A percentile compares a stretch with the other conserved stretches of the same genome.
These are phyloP conservation scores for Gisinianus flammeolus DNA, from an alignment of 2,888 invertebrate genomes.

Conservation along the genomic window DNA sequence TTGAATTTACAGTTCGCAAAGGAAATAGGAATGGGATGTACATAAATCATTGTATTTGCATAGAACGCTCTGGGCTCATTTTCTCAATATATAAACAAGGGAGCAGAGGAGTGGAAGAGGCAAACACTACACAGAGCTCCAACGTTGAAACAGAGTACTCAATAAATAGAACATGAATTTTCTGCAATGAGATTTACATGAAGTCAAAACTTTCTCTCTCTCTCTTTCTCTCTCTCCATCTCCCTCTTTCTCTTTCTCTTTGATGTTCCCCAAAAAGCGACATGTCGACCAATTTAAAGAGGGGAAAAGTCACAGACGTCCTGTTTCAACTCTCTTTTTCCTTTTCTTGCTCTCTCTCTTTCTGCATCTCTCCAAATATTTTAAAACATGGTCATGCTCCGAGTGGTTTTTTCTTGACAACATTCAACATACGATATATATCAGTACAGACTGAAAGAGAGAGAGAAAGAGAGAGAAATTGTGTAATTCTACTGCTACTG, in stretches of 20 bases:
- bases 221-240: too few relatives aligned
- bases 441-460: too few relatives aligned
- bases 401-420: too few relatives aligned
- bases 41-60: slow-evolving; percentile 17
- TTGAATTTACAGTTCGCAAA: slow-evolving; percentile 14
- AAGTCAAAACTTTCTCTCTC: not conserved
- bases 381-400: slow-evolving; percentile 5
- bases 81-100: not conserved
- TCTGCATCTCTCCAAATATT: not conserved
- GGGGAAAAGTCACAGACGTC: too few relatives aligned
- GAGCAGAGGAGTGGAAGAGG: not conserved
- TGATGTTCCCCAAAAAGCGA: not conserved
- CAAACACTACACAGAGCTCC: not conserved
- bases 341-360: not conserved
- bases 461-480: too few relatives aligned
- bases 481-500: too few relatives aligned
- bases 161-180: not conserved
- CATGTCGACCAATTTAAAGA: slow-evolving; percentile 2
- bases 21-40: slow-evolving; percentile 13
- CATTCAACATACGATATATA: too few relatives aligned
- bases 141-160: not conserved
- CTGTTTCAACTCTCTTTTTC: too few relatives aligned
- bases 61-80: not conserved
- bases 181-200: slow-evolving; percentile 4
- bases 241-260: too few relatives aligned